phyloP scores from a whole-genome alignment of 2,797 vertebrate genomes.

The Australoheros facetus region DNA sequence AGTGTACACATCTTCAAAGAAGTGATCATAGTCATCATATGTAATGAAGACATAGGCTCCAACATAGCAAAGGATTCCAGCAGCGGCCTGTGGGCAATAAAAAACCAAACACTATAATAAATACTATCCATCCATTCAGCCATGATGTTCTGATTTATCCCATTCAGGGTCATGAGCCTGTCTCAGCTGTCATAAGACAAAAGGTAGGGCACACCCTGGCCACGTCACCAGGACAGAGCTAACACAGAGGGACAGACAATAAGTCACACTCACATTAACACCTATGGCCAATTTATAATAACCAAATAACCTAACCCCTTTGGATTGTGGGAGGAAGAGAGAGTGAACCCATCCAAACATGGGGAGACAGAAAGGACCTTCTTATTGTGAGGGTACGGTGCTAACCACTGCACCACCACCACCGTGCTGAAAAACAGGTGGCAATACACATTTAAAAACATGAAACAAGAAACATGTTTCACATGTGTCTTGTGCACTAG shows the following conservation, averaged over 20 bases:
- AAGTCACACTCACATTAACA: background rate
- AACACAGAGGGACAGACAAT: background rate
- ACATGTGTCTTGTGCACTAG: background rate
- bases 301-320: background rate
- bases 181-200: background rate
- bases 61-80: constrained; percentile 94
- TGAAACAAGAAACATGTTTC: background rate
- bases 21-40: constrained; percentile 95
- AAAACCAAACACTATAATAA: background rate
- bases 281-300: too few relatives aligned
- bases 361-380: rapidly evolving
- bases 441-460: background rate
- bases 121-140: background rate
- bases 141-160: background rate
- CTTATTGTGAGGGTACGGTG: background rate
- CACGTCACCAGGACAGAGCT: background rate
- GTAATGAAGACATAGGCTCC: constrained; percentile 98
- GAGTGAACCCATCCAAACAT: too few relatives aligned
- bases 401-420: background rate
- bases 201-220: background rate
- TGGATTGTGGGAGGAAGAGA: background rate
- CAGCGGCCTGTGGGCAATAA: constrained; percentile 85
- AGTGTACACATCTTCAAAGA: constrained; percentile 95
- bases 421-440: background rate
- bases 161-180: background rate